Evolutionary conservation across 2,113 vertebrate species (phyloP).

Genomic region (Grus americana): DNA sequence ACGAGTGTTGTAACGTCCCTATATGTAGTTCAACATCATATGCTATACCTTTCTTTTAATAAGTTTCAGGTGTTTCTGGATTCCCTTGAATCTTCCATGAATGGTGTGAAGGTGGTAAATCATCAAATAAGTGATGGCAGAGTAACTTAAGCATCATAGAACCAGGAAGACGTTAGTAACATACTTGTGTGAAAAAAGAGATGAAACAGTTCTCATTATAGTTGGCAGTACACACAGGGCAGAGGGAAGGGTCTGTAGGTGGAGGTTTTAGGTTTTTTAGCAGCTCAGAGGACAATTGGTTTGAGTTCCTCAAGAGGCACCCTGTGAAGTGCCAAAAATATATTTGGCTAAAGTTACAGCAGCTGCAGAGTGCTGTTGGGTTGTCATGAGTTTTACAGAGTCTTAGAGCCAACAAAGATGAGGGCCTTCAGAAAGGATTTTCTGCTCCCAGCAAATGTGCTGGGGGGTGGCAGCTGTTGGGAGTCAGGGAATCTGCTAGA

Average conservation of each 20-base stretch:
- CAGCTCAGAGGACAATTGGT: neutral
- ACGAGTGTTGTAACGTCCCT: neutral
- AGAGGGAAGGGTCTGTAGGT: neutral
- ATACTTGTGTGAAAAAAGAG: neutral
- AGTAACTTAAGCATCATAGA: neutral
- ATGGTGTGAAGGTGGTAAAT: neutral
- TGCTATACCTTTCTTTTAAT: neutral
- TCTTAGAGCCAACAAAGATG: neutral
- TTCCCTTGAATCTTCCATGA: neutral
- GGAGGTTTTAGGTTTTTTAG: neutral
- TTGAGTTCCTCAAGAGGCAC: neutral
- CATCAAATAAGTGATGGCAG: neutral
- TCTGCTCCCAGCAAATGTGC: neutral
- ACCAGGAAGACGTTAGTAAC: neutral
- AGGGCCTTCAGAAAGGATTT: neutral
- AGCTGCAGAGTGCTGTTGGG: neutral
- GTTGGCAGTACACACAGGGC: neutral
- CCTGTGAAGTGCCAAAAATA: neutral
- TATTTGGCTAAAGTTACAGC: neutral
- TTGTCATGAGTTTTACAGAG: neutral
- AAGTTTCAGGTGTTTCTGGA: neutral
- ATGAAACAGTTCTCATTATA: neutral
- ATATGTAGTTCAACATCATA: neutral
- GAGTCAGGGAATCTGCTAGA: neutral
- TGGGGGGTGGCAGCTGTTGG: neutral